These are phyloP conservation scores for Craniophora ligustri DNA, from an alignment of 2,888 invertebrate species.

Conservation along the genomic window DNA sequence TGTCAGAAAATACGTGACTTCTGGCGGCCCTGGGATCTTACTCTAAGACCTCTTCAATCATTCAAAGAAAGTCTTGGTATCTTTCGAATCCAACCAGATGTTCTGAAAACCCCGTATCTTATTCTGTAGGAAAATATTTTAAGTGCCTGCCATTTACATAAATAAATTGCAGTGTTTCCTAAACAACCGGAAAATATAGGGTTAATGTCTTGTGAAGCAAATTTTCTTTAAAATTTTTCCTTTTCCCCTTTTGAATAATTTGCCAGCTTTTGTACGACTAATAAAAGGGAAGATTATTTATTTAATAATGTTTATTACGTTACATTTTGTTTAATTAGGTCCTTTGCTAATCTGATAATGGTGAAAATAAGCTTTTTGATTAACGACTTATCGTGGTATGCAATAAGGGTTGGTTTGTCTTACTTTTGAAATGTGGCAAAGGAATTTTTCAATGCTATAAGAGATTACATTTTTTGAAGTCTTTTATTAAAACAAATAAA, in stretches of 20 bases:
- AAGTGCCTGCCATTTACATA: slow-evolving; percentile 57
- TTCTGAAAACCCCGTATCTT: slow-evolving; percentile 18
- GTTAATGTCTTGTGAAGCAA: slow-evolving; percentile 63
- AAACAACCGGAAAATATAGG: slow-evolving; percentile 60
- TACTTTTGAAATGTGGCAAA: neutral
- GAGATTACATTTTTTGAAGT: no score
- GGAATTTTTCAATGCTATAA: slow-evolving; percentile 10
- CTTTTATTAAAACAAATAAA: no score
- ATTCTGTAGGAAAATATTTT: slow-evolving; percentile 56
- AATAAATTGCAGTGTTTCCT: slow-evolving; percentile 64
- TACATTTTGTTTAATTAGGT: slow-evolving; percentile 46
- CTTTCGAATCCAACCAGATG: slow-evolving; percentile 31
- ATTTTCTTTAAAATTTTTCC: slow-evolving; percentile 56
- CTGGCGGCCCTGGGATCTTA: no score
- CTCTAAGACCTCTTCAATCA: no score
- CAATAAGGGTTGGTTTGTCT: neutral
- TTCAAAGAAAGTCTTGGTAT: no score
- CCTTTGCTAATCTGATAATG: slow-evolving; percentile 28
- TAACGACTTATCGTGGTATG: neutral
- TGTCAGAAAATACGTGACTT: no score
- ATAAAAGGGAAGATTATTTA: slow-evolving; percentile 44
- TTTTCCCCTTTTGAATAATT: slow-evolving; percentile 48
- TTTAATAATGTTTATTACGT: slow-evolving; percentile 29
- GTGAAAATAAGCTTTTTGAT: slow-evolving; percentile 18
- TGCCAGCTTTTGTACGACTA: slow-evolving; percentile 18